A percentile compares a stretch with the other conserved stretches of the same genome.
phyloP scores from a whole-genome alignment of 92 coral and sea anemone species.

The Umimayanthus kanabou region DNA sequence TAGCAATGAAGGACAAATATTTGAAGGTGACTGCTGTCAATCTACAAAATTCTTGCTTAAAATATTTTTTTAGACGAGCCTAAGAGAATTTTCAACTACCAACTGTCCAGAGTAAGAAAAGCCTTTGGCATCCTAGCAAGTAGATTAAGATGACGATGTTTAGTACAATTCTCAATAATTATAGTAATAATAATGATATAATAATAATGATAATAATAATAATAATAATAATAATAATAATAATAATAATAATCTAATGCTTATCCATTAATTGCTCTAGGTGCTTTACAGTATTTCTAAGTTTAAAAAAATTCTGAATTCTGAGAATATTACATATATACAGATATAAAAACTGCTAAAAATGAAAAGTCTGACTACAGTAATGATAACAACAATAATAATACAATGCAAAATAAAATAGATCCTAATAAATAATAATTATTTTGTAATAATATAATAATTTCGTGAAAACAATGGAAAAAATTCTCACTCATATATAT shows the following conservation, averaged over 20 bases:
- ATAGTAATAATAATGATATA: too few species aligned
- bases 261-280: too few species aligned
- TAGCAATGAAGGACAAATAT: not conserved
- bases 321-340: not conserved
- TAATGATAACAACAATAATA: not conserved
- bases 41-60: not conserved
- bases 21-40: constrained; percentile 7
- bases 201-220: not conserved
- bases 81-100: not conserved
- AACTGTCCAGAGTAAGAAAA: not conserved
- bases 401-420: too few species aligned
- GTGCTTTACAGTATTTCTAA: too few species aligned
- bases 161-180: not conserved
- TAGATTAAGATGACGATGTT: not conserved
- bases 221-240: not conserved
- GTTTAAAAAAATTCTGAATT: too few species aligned
- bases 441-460: too few species aligned
- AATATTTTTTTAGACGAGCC: not conserved
- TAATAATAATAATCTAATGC: too few species aligned
- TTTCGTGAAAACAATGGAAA: too few species aligned
- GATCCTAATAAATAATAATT: too few species aligned
- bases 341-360: not conserved
- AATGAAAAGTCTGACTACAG: not conserved
- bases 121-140: constrained; percentile 3
- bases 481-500: too few species aligned